Base-by-base conservation (phyloP, 2,113 vertebrate genomes). In the Astatoreochromis straeleni region DNA sequence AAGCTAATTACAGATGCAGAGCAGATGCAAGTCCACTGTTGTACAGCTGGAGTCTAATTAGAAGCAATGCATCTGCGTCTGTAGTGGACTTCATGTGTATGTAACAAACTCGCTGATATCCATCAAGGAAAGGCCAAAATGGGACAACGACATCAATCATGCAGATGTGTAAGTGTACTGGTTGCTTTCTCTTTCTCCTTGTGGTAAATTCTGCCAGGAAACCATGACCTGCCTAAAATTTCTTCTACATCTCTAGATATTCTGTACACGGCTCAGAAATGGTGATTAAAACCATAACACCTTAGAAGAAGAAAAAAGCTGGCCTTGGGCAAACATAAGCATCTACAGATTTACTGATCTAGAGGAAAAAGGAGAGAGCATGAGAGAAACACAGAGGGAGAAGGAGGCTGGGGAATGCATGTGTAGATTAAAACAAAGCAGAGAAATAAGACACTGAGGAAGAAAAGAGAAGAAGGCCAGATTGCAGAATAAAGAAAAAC, bases 221-320 rank as follows among this genome's bases (percentile, higher is more conserved):
- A 93, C 91, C 86, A 91, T 87, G 86, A 83, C 70, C 84, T 7
- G n/a, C 84, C 84, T 40, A 73, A 82, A 70, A 89, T 87, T 70
- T 63, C 65, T 75, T 91, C 53, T 86, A 84, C 79, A 84, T 45
- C 58, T 78, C 86, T 90, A 87, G 86, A 91, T 89, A 92, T 93
- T 93, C 87, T 90, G 85, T 79, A 89, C 83, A 63, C 85, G 86
- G 73, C 86, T 92, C 68, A 65, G 88, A 91, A 81, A 88, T 83
- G 70, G 78, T 93, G 87, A 93, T 95, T 89, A 95, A 92, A 94
- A 93, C 73, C 83, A 94, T 83, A 86, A 93, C 81, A 92, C 90
- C 91, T 91, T 80, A 94, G 24, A 49, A 35, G 31, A 16, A 70
- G 0, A 0, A 0, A 45, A 45, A 93, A 93, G 92, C 83, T 90